Evolutionary conservation across 2,888 invertebrate genomes (phyloP).

Genomic region (Gisinianus flammeolus): DNA sequence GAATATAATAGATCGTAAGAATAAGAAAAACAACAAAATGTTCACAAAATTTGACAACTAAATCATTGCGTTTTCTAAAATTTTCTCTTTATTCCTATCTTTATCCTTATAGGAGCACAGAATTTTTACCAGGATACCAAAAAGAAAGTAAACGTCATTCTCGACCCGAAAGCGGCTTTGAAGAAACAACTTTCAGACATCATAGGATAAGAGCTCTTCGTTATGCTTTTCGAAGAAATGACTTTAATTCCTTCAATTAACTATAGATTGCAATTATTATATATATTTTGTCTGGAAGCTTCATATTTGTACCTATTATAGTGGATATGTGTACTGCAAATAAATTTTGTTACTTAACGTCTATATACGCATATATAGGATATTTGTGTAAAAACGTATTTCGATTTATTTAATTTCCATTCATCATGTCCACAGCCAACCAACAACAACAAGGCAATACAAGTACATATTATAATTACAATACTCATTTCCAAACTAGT

Average conservation of each 20-base stretch:
- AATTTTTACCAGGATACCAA: slow-evolving; percentile 7
- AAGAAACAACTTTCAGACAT: background rate
- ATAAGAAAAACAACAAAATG: background rate
- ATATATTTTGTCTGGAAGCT: too few relatives aligned
- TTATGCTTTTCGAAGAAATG: background rate
- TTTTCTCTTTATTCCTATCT: background rate
- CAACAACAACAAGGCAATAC: background rate
- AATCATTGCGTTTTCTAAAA: background rate
- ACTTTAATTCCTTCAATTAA: background rate
- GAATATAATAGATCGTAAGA: background rate
- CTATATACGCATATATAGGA: background rate
- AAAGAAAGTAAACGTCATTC: background rate
- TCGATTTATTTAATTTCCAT: background rate
- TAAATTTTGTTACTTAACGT: background rate
- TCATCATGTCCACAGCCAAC: background rate
- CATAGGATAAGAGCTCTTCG: background rate
- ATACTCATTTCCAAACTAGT: background rate
- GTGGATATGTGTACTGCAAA: background rate
- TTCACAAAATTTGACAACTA: background rate
- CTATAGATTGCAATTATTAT: too few relatives aligned
- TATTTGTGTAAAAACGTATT: slow-evolving; percentile 2
- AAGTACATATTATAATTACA: background rate
- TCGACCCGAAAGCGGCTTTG: slow-evolving; percentile 8
- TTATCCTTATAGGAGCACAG: background rate
- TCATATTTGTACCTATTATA: background rate